Conservation (phyloP, 2,888 invertebrate species). For the Drosophila anceps region DNA sequence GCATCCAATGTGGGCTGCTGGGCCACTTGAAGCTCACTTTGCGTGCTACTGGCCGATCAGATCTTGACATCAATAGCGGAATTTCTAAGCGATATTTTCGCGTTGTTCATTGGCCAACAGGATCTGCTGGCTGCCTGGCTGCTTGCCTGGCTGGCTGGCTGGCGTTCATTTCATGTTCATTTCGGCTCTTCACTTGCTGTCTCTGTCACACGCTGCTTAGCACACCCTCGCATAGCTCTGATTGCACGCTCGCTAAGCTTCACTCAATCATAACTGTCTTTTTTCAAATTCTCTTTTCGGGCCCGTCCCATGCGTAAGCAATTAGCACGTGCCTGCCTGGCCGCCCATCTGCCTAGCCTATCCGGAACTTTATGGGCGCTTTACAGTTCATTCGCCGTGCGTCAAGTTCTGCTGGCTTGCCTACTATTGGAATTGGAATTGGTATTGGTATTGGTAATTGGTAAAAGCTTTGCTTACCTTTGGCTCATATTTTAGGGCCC, state of each 20-base stretch:
- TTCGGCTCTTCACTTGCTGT: not conserved
- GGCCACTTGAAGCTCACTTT: constrained; percentile 32
- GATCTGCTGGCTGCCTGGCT: too few species aligned
- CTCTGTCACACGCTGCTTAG: not conserved
- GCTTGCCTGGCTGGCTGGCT: too few species aligned
- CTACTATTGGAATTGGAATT: not conserved
- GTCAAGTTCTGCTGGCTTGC: constrained; percentile 51
- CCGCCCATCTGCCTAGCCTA: constrained; percentile 26
- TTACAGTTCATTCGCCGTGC: constrained; percentile 66
- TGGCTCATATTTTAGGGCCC: constrained; percentile 33
- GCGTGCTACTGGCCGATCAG: constrained; percentile 52
- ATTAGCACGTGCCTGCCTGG: constrained; percentile 80
- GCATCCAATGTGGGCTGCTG: constrained; percentile 36
- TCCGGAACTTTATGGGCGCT: constrained; percentile 73
- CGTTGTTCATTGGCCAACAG: not conserved
- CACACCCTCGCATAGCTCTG: constrained; percentile 20
- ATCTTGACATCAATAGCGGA: constrained; percentile 56
- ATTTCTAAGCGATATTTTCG: not conserved
- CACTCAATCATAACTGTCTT: constrained; percentile 6
- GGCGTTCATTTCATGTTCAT: not conserved
- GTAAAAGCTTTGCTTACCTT: constrained; percentile 6
- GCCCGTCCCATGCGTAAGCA: constrained; percentile 67
- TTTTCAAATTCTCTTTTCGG: constrained; percentile 13
- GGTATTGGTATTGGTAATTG: constrained; percentile 34
- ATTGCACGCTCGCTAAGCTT: constrained; percentile 14